Percentiles rank a stretch among this genome's conserved stretches.
Evolutionary conservation across 2,113 vertebrate genomes (phyloP).

Genomic region (Carollia perspicillata): DNA sequence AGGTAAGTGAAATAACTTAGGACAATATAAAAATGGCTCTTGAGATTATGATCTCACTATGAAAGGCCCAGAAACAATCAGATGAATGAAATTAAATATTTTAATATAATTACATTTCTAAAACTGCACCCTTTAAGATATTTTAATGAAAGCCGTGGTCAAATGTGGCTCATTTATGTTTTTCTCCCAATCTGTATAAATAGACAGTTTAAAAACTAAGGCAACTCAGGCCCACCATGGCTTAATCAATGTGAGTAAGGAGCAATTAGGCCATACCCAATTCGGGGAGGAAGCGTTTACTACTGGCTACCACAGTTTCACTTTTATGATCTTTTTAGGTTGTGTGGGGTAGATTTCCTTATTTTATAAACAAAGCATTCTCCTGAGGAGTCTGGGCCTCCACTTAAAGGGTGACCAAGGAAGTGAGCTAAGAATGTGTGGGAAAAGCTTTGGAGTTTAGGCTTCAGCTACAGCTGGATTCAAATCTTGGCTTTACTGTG

Average conservation of each 20-base stretch:
- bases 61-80: background rate
- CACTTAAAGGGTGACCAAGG: background rate
- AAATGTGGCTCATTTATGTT: constrained; percentile 21
- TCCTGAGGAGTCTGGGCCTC: background rate
- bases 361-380: background rate
- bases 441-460: background rate
- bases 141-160: background rate
- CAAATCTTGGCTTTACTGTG: background rate
- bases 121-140: background rate
- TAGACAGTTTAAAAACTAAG: background rate
- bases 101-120: background rate
- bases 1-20: background rate
- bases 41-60: background rate
- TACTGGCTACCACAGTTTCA: background rate
- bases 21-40: background rate
- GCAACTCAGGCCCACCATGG: background rate
- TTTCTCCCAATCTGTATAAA: background rate
- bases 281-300: background rate
- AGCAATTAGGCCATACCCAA: background rate
- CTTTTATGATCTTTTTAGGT: background rate
- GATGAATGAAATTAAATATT: background rate
- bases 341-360: background rate
- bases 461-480: background rate
- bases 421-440: background rate
- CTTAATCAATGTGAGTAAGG: background rate